A percentile compares a stretch with the other conserved stretches of the same genome.
phyloP scores from a whole-genome alignment of 1,140 invertebrate species.

The Drosophila nigromelanica region DNA sequence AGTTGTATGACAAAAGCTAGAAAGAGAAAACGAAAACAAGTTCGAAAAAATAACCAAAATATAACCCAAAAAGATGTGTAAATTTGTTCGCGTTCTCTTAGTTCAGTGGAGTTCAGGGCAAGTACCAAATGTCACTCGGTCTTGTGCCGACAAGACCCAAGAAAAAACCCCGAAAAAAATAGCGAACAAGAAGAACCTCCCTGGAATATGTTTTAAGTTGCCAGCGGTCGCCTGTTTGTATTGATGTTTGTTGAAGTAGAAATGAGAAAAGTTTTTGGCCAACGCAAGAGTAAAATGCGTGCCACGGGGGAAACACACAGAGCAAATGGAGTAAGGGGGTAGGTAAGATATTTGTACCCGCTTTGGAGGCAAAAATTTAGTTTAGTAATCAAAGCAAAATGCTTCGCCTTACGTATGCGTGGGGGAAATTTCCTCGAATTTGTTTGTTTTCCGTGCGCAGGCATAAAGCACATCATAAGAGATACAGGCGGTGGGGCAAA shows the following conservation, averaged over 20 bases:
- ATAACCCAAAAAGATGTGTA: conserved; percentile 71
- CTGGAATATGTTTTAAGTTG: conserved; percentile 53
- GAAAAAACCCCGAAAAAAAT: conserved; percentile 8
- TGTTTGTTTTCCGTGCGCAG: conserved; percentile 76
- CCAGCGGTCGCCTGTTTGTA: conserved; percentile 51
- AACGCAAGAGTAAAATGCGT: conserved; percentile 25
- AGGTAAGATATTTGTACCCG: conserved; percentile 61
- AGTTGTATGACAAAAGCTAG: conserved; percentile 64
- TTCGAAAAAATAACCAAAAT: conserved; percentile 25
- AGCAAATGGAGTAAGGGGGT: background rate
- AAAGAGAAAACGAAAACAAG: conserved; percentile 45
- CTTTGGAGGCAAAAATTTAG: conserved; percentile 53
- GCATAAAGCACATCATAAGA: conserved; percentile 73
- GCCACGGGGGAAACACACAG: background rate
- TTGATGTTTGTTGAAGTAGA: conserved; percentile 73
- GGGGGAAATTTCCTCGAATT: conserved; percentile 60
- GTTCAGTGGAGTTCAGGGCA: conserved; percentile 51
- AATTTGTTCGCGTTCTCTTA: conserved; percentile 57
- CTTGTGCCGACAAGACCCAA: conserved; percentile 46
- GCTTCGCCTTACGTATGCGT: conserved; percentile 9
- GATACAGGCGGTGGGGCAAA: background rate
- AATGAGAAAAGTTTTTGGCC: conserved; percentile 78
- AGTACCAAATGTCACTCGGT: conserved; percentile 77
- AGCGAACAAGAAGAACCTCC: conserved; percentile 14
- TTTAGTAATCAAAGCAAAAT: conserved; percentile 75